Percentiles rank a stretch among this genome's conserved stretches.
These are phyloP conservation scores for Petromus typicus DNA, from an alignment of 2,113 vertebrate species.

Conservation along the genomic window DNA sequence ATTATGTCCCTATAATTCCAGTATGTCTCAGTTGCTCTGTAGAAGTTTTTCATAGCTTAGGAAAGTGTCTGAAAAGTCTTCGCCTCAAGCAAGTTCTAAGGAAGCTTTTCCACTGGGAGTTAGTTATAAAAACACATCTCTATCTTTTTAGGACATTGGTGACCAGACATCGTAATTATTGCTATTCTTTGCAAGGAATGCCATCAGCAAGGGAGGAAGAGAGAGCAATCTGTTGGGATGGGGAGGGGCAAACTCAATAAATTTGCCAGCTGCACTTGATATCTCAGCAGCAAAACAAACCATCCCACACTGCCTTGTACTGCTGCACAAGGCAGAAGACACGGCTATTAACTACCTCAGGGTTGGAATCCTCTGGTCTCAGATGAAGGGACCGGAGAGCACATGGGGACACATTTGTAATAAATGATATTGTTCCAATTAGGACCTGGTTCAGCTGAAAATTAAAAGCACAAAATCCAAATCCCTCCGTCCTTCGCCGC, in stretches of 20 bases:
- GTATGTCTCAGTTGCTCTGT: neutral
- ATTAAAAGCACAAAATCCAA: constrained; percentile 78
- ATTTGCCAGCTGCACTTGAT: constrained; percentile 79
- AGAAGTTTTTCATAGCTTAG: neutral
- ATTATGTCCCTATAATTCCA: neutral
- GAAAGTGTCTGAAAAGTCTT: constrained; percentile 31
- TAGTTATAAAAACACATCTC: constrained; percentile 81
- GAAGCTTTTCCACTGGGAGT: constrained; percentile 74
- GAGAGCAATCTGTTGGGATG: constrained; percentile 80
- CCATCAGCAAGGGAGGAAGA: constrained; percentile 81
- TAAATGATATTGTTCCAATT: constrained; percentile 78
- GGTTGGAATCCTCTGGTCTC: constrained; percentile 11
- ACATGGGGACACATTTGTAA: constrained; percentile 62
- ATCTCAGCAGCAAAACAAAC: constrained; percentile 73
- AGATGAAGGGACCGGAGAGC: constrained; percentile 55
- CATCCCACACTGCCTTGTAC: constrained; percentile 73
- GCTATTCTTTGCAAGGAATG: constrained; percentile 80
- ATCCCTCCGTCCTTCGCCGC: constrained; percentile 52
- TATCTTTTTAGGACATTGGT: constrained; percentile 75
- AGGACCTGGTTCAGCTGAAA: constrained; percentile 67
- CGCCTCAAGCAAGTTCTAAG: constrained; percentile 7
- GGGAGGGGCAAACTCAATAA: constrained; percentile 79
- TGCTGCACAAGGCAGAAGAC: constrained; percentile 59
- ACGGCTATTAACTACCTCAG: neutral
- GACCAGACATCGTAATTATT: constrained; percentile 85